Evolutionary conservation across 1,140 invertebrate genomes (phyloP).

Genomic region (Venturia canescens): DNA sequence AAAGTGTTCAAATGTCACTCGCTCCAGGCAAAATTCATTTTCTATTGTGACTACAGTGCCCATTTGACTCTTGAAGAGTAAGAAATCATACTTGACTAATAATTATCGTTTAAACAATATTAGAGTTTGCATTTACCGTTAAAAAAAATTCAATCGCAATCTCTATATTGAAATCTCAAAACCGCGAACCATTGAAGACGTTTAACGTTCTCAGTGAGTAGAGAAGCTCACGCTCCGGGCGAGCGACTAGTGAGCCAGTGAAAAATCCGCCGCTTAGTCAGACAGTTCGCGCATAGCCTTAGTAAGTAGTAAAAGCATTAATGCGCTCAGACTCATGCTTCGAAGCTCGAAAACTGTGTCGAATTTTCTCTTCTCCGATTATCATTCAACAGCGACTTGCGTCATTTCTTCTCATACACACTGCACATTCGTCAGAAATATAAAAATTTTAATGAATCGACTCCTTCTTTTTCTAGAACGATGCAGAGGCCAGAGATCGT

Average conservation of each 20-base stretch:
- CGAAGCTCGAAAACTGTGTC: background rate
- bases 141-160: no score
- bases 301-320: conserved; percentile 4
- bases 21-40: no score
- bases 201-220: background rate
- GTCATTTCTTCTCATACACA: no score
- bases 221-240: conserved; percentile 12
- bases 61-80: no score
- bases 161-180: no score
- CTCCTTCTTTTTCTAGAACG: conserved; percentile 62
- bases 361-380: no score
- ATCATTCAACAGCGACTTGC: no score
- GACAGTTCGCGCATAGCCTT: background rate
- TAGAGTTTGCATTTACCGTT: no score
- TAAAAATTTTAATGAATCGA: background rate
- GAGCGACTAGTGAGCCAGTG: background rate
- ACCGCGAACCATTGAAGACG: background rate
- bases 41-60: no score
- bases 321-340: background rate
- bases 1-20: no score
- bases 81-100: no score
- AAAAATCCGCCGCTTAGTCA: background rate
- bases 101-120: no score
- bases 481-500: conserved; percentile 62
- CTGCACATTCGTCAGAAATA: background rate